Evolutionary conservation across 1,140 invertebrate species (phyloP).

Genomic region (Atta texana): DNA sequence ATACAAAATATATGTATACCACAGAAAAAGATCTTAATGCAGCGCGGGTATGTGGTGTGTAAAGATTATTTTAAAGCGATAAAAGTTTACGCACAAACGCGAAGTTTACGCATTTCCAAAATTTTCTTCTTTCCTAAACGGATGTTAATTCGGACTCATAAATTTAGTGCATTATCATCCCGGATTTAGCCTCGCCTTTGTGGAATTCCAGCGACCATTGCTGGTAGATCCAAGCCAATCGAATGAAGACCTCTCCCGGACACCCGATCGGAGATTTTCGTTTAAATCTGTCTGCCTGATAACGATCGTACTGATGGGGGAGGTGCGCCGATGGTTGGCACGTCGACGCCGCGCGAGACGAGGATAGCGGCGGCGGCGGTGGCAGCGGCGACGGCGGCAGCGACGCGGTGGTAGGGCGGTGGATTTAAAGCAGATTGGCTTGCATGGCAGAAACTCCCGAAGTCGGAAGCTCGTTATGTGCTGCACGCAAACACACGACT

Average conservation of each 20-base stretch:
- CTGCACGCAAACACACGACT: conserved; percentile 85
- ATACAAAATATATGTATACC: conserved; percentile 16
- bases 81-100: neutral
- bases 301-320: conserved; percentile 67
- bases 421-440: conserved; percentile 80
- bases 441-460: conserved; percentile 79
- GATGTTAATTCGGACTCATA: neutral
- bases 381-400: neutral
- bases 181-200: neutral
- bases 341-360: conserved; percentile 44
- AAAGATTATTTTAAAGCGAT: conserved; percentile 28
- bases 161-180: neutral
- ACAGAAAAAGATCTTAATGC: conserved; percentile 24
- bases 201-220: neutral
- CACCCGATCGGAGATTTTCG: conserved; percentile 65
- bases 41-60: neutral
- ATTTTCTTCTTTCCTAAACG: conserved; percentile 1
- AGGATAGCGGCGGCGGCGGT: neutral
- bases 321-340: conserved; percentile 57
- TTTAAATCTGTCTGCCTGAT: conserved; percentile 70
- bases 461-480: conserved; percentile 85
- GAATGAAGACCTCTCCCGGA: conserved; percentile 37
- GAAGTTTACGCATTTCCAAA: neutral
- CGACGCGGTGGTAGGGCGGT: conserved; percentile 46
- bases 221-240: neutral